A percentile compares a stretch with the other conserved stretches of the same genome.
phyloP scores from a whole-genome alignment of 2,113 vertebrate species.

The Pongo abelii region DNA sequence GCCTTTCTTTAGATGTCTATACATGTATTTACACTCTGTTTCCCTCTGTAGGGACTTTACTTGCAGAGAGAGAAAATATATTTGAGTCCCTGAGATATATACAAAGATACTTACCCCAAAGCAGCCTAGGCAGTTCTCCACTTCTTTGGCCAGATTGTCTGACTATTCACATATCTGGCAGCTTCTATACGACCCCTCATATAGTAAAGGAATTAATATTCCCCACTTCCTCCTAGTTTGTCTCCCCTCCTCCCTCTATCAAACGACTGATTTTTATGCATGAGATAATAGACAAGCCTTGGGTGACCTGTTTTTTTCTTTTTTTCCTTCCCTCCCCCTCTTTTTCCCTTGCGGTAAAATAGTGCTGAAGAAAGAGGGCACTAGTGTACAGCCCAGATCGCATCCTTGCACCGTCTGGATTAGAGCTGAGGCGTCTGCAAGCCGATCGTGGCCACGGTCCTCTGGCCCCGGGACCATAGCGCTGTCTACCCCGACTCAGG shows the following conservation, averaged over 20 bases:
- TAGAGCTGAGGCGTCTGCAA: slow-evolving; percentile 82
- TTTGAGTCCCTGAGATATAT: slow-evolving; percentile 21
- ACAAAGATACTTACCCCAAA: slow-evolving; percentile 22
- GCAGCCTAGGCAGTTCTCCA: neutral
- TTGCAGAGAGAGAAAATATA: slow-evolving; percentile 33
- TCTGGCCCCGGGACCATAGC: slow-evolving; percentile 82
- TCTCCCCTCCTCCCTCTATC: neutral
- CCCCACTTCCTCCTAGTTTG: neutral
- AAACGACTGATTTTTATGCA: slow-evolving; percentile 76
- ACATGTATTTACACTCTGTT: neutral
- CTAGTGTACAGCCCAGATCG: slow-evolving; percentile 87
- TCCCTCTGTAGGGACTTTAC: neutral
- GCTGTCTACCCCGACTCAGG: slow-evolving; percentile 85
- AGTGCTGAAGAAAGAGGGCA: slow-evolving; percentile 92
- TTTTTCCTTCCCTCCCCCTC: slow-evolving; percentile 75
- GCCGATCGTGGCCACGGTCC: slow-evolving; percentile 80
- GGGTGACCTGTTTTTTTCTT: slow-evolving; percentile 90
- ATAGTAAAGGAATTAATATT: slow-evolving; percentile 64
- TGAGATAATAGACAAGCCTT: slow-evolving; percentile 86
- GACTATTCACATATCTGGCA: neutral
- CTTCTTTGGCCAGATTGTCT: slow-evolving; percentile 10
- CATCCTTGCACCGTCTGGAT: slow-evolving; percentile 75
- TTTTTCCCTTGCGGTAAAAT: slow-evolving; percentile 89
- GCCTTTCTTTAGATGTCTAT: neutral
- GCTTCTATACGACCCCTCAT: neutral